Percentiles rank a stretch among this genome's conserved stretches.
Conservation (phyloP, 2,797 vertebrate species). For the Arrhamphus sclerolepis region DNA sequence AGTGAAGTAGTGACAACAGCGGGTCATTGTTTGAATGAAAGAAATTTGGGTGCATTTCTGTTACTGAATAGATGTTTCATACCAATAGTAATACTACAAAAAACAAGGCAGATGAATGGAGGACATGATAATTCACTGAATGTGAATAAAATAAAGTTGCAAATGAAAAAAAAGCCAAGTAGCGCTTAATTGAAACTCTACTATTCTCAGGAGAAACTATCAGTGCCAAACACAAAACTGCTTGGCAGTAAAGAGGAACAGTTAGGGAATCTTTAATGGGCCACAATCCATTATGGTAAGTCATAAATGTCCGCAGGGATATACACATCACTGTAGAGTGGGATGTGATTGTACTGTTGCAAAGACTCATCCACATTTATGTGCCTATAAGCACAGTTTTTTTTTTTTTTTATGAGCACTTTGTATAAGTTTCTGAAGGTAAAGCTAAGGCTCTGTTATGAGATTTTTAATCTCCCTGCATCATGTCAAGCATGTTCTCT, state of each 20-base stretch:
- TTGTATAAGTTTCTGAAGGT: conserved; percentile 60
- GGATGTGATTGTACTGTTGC: conserved; percentile 52
- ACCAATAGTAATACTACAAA: conserved; percentile 2
- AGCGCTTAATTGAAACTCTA: conserved; percentile 75
- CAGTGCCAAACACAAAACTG: conserved; percentile 66
- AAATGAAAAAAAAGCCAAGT: conserved; percentile 54
- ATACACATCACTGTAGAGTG: conserved; percentile 65
- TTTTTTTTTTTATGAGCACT: conserved; percentile 68
- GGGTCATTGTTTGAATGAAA: conserved; percentile 35
- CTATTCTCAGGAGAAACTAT: conserved; percentile 56
- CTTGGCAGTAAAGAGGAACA: conserved; percentile 68
- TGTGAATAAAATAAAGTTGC: conserved; percentile 52
- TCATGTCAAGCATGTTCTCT: conserved; percentile 9
- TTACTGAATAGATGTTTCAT: conserved; percentile 44
- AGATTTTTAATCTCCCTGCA: conserved; percentile 22
- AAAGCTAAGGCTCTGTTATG: conserved; percentile 20
- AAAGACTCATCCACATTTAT: conserved; percentile 67
- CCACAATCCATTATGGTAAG: conserved; percentile 70
- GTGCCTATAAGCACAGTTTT: conserved; percentile 49
- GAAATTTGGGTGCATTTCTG: conserved; percentile 27
- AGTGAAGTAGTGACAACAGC: conserved; percentile 22
- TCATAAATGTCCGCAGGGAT: conserved; percentile 74
- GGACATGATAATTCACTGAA: conserved; percentile 42
- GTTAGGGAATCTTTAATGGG: conserved; percentile 72
- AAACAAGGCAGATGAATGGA: too few species aligned